Conservation (phyloP, 2,113 vertebrate species). For the Axis porcinus region DNA sequence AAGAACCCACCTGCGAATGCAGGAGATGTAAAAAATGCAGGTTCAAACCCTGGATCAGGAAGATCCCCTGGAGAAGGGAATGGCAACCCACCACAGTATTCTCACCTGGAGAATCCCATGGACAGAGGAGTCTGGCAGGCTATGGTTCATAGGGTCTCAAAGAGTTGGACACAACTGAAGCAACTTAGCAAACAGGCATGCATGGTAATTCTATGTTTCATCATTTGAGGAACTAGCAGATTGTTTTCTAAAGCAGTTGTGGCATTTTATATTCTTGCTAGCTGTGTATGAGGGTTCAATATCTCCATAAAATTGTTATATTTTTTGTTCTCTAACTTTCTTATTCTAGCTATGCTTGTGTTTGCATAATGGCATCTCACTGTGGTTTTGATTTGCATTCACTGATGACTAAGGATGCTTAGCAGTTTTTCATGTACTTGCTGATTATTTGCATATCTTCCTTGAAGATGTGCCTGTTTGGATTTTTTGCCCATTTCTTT, state of each 20-base stretch:
- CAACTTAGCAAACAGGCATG: too few relatives aligned
- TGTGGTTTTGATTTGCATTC: neutral
- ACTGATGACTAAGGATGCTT: neutral
- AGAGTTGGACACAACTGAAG: too few relatives aligned
- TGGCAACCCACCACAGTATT: too few relatives aligned
- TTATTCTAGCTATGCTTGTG: neutral
- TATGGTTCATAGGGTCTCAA: too few relatives aligned
- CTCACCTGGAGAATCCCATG: too few relatives aligned
- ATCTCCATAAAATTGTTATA: neutral
- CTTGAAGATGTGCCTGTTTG: neutral
- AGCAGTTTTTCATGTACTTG: neutral
- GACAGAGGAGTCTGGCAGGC: too few relatives aligned
- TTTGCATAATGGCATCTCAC: neutral
- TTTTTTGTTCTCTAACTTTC: neutral
- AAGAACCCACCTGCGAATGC: too few relatives aligned
- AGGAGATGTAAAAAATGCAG: too few relatives aligned
- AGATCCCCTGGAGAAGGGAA: too few relatives aligned
- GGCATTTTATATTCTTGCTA: neutral
- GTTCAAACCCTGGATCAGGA: too few relatives aligned
- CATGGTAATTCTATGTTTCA: neutral
- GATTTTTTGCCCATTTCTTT: neutral
- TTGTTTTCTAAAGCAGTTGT: neutral
- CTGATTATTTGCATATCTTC: neutral
- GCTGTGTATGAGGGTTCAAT: neutral
- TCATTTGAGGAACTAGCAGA: neutral